Evolutionary conservation across 2,888 invertebrate genomes (phyloP), one percentile per base, ranked within the genome.

Genomic region (Andrena bicolor): DNA sequence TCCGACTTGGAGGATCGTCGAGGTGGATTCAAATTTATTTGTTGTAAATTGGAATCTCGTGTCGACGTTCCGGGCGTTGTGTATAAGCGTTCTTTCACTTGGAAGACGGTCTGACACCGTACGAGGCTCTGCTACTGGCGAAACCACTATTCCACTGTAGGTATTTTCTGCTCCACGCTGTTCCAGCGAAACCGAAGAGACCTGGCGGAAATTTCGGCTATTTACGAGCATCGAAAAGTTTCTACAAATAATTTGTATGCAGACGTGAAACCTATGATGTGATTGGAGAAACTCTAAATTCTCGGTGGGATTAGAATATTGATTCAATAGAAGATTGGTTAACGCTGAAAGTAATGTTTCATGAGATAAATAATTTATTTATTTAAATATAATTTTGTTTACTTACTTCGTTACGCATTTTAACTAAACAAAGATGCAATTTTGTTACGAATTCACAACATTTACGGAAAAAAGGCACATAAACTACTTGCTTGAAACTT

Each of bases 31-130:
- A 65, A 71, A 76, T 71, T 71, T 60, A 71, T 76, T 76, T 76
- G 58, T 58, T 71, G 71, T 58, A 76, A 76, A 64, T 76, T 76
- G 71, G 32, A 76, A 58, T 49, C 13, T 28, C 49, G 70, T 58
- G 49, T 70, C 30, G 41, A 32, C 56, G 56, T 23, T 26, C 10
- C 56, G 4, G 23, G 23, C 63, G 56, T 64, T 30, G 53, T 63
- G 41, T 56, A 56, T 13, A 20, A 71, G 16, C 58, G 32, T 49
- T 71, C 53, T 65, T 65, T 76, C 65, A 20, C 41, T 10, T 30
- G 53, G 60, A 69, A 61, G 69, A 53, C 20, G 20, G 61, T 69
- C 75, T 61, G 75, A 75, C 75, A 61, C 32, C 20, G 26, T 20
- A 53, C 68, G 53, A 20, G 61, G 23, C 61, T 8, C 41, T 53